Percentiles rank a stretch among this genome's conserved stretches.
Conservation (phyloP, 2,797 vertebrate genomes). For the Leuciscus waleckii region DNA sequence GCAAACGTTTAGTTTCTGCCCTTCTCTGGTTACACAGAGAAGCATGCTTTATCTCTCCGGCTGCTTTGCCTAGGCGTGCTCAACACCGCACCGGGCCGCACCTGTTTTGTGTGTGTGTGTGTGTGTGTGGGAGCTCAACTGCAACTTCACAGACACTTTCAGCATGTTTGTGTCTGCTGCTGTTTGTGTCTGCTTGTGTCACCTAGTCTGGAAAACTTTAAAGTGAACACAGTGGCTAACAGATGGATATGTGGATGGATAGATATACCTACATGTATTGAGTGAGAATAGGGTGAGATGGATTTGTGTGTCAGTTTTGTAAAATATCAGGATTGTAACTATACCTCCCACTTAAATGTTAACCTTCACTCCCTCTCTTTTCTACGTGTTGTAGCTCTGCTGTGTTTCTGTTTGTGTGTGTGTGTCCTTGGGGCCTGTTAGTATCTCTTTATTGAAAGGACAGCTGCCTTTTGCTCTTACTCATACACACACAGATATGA, state of each 20-base stretch:
- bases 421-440: slow-evolving; percentile 43
- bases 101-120: slow-evolving; percentile 55
- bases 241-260: slow-evolving; percentile 1
- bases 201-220: slow-evolving; percentile 5
- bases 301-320: slow-evolving; percentile 1
- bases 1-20: slow-evolving; percentile 65
- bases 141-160: slow-evolving; percentile 29
- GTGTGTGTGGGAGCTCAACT: slow-evolving; percentile 37
- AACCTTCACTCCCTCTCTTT: slow-evolving; percentile 36
- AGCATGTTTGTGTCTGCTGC: slow-evolving; percentile 16
- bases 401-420: slow-evolving; percentile 25
- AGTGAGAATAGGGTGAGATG: slow-evolving; percentile 15
- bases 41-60: slow-evolving; percentile 68
- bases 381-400: not conserved
- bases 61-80: slow-evolving; percentile 62
- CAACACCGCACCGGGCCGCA: slow-evolving; percentile 62
- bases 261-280: not conserved
- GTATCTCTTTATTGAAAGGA: slow-evolving; percentile 48
- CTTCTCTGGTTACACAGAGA: slow-evolving; percentile 69
- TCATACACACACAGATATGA: slow-evolving; percentile 46
- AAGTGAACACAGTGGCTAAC: not conserved
- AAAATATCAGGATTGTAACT: slow-evolving; percentile 17
- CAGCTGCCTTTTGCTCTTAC: slow-evolving; percentile 54
- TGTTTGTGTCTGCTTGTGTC: slow-evolving; percentile 6
- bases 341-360: slow-evolving; percentile 7